A percentile compares a stretch with the other conserved stretches of the same genome.
These are phyloP conservation scores for Thelaira solivaga DNA, from an alignment of 2,888 invertebrate species.

Conservation along the genomic window DNA sequence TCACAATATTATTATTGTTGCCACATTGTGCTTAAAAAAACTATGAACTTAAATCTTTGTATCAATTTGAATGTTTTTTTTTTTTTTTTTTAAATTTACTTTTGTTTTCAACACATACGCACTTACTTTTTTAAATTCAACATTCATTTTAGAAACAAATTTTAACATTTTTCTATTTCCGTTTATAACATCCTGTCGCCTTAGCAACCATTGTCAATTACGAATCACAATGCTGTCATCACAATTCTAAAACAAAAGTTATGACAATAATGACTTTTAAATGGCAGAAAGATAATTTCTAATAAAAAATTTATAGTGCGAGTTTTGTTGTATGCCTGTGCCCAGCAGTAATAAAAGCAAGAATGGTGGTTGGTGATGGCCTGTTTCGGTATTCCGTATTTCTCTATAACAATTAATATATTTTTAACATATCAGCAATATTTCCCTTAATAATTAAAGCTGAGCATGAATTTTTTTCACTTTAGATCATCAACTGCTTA, in stretches of 20 bases:
- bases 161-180: slow-evolving; percentile 50
- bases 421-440: too few species aligned
- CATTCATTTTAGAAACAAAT: not conserved
- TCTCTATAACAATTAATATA: too few species aligned
- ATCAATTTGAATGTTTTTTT: too few species aligned
- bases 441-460: too few species aligned
- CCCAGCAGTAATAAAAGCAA: not conserved
- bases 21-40: too few species aligned
- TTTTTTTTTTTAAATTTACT: slow-evolving; percentile 12
- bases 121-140: not conserved
- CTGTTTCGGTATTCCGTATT: too few species aligned
- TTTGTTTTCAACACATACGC: not conserved
- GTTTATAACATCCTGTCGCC: slow-evolving; percentile 57
- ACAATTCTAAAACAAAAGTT: slow-evolving; percentile 22
- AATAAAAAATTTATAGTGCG: not conserved
- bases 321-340: not conserved
- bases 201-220: slow-evolving; percentile 41
- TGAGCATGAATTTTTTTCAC: too few species aligned
- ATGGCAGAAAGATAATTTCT: not conserved
- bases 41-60: too few species aligned
- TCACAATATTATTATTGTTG: too few species aligned
- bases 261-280: not conserved
- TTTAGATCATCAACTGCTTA: too few species aligned
- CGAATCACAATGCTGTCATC: slow-evolving; percentile 39
- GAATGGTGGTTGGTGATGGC: too few species aligned